Base-by-base conservation (phyloP, 1,140 invertebrate species). In the Triops longicaudatus region DNA sequence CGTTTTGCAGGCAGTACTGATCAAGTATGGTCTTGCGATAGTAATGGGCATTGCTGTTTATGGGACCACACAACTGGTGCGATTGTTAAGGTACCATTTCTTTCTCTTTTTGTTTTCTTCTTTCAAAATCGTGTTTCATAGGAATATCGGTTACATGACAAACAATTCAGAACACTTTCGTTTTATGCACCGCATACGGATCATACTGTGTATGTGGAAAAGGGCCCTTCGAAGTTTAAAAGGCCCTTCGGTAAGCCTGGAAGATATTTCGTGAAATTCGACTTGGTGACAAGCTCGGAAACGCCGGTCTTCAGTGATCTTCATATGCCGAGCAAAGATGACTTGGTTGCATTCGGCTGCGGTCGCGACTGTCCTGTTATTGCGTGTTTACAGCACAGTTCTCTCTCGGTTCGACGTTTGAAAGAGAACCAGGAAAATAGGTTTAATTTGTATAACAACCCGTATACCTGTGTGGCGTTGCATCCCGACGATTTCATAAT, bases 401-500 rank as follows among this genome's bases (percentile, higher is more conserved):
- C 79, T 76, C 76, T 85, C 1, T 84, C 81, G 73, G 81, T 86
- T 79, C 73, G 82, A 44, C 81, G 85, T 79, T 82, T 85, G 76
- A 73, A 37, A 9, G 27, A 1, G 17, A 50, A 80, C 77, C 75
- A 81, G 78, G 22, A 81, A 82, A 41, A 73, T 82, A 79, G 83
- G 82, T 78, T 83, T 84, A 73, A 86, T 82, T 79, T 85, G 84
- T 78, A 81, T 81, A 72, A 83, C 78, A n/a, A 85, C 78, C 80
- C 81, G 1, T 87, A 93, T 63, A 92, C 89, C 0, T 91, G 90
- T 82, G 85, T 94, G 17, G 85, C 87, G 1, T 88, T 88, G 78
- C 91, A 93, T 86, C 90, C 91, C 3, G 82, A 81, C 41, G 89
- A 92, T 76, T 83, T 88, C 80, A 84, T 87, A 79, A 84, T 93